These are phyloP conservation scores for Mesaphorura yosii DNA, from an alignment of 1,140 invertebrate genomes.

Conservation along the genomic window DNA sequence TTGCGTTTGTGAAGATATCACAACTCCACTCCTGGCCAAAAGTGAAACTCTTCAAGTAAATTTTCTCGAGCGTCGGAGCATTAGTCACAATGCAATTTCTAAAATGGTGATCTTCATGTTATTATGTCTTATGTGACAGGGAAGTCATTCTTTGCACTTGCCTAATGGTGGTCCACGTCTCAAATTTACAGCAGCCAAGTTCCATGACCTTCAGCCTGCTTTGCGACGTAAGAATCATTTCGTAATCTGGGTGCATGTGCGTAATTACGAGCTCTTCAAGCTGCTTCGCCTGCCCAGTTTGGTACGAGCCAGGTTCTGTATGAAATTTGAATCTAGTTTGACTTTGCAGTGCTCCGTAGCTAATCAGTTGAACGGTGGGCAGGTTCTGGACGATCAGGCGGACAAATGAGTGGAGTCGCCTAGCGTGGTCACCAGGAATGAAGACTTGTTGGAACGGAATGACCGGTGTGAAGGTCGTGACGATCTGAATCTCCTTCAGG, in stretches of 20 bases:
- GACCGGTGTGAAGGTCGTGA: background rate
- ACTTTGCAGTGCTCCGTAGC: background rate
- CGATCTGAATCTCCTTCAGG: background rate
- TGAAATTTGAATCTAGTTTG: background rate
- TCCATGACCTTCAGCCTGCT: background rate
- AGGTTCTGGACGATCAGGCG: background rate
- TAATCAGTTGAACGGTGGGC: background rate
- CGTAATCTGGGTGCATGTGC: background rate
- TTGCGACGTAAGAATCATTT: background rate
- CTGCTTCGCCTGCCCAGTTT: background rate
- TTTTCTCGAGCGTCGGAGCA: background rate
- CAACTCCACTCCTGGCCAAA: background rate
- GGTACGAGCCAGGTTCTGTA: too few species aligned
- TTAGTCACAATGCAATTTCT: background rate
- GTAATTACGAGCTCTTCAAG: background rate
- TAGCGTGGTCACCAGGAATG: background rate
- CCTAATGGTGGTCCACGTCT: background rate
- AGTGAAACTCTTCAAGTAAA: background rate
- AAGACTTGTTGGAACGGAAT: background rate
- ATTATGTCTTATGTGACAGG: background rate
- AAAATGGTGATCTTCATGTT: background rate
- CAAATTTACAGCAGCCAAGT: background rate
- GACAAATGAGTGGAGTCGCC: background rate
- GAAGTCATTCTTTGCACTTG: background rate
- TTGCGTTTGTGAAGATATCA: background rate